Conservation (phyloP, 2,888 invertebrate genomes). For the Matsumyia berberina region DNA sequence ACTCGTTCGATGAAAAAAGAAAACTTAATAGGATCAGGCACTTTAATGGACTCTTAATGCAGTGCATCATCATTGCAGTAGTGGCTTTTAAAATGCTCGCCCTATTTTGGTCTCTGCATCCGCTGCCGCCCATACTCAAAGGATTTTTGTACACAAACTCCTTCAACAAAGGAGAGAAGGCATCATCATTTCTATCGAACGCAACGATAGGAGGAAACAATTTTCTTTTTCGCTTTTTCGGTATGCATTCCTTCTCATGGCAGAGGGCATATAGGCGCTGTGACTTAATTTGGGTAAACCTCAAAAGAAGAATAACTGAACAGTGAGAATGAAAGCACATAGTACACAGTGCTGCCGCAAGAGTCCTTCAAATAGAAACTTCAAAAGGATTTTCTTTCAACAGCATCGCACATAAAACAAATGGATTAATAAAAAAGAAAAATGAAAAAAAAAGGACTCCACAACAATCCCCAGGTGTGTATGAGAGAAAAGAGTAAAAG, state of each 20-base stretch:
- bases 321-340: slow-evolving; percentile 13
- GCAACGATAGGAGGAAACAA: background rate
- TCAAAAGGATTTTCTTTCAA: slow-evolving; percentile 55
- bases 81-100: slow-evolving; percentile 58
- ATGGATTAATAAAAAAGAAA: slow-evolving; percentile 56
- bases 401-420: slow-evolving; percentile 52
- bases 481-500: slow-evolving; percentile 15
- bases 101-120: slow-evolving; percentile 43
- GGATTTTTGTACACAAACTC: slow-evolving; percentile 63
- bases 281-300: slow-evolving; percentile 70
- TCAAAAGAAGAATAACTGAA: slow-evolving; percentile 39
- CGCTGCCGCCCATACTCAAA: slow-evolving; percentile 36
- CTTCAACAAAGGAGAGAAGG: slow-evolving; percentile 30
- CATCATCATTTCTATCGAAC: slow-evolving; percentile 37
- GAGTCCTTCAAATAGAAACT: slow-evolving; percentile 54
- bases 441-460: background rate
- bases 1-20: slow-evolving; percentile 20
- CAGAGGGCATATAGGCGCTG: slow-evolving; percentile 37
- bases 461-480: slow-evolving; percentile 45
- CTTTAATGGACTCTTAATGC: slow-evolving; percentile 73
- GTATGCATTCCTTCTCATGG: slow-evolving; percentile 41
- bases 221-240: slow-evolving; percentile 22
- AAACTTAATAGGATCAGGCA: slow-evolving; percentile 70
- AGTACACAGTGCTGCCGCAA: slow-evolving; percentile 8
- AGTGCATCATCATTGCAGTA: slow-evolving; percentile 54